phyloP scores from a whole-genome alignment of 2,888 invertebrate genomes.

The Atherix ibis region DNA sequence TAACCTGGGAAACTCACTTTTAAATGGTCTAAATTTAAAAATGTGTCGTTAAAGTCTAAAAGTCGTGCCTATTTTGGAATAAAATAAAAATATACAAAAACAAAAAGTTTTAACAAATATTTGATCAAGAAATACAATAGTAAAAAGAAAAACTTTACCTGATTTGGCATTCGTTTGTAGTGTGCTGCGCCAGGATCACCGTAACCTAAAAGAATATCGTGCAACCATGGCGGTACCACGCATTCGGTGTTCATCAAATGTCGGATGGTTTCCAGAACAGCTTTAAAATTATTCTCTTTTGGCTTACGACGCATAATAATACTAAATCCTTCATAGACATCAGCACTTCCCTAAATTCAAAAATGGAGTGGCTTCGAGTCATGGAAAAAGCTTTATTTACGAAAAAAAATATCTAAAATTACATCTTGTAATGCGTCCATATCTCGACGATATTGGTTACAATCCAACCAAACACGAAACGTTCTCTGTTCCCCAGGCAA shows the following conservation, averaged over 20 bases:
- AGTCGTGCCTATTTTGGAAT: constrained; percentile 17
- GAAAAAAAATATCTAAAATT: too few relatives aligned
- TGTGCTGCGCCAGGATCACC: constrained; percentile 96
- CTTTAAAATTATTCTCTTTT: constrained; percentile 99
- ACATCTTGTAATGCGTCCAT: constrained; percentile 74
- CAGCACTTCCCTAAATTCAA: constrained; percentile 34
- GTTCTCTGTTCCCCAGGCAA: constrained; percentile 80
- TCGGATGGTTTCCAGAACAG: constrained; percentile 94
- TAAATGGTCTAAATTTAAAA: constrained; percentile 80
- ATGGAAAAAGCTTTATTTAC: too few relatives aligned
- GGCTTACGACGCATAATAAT: constrained; percentile 96
- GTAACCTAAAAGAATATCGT: constrained; percentile 92
- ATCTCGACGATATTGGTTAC: constrained; percentile 91
- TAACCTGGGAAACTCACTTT: constrained; percentile 72
- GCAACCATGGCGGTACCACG: constrained; percentile 93
- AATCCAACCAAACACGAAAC: constrained; percentile 86
- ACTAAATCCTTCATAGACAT: constrained; percentile 86
- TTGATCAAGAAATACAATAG: constrained; percentile 18
- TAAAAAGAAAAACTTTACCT: constrained; percentile 23
- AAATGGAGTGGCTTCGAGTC: constrained; percentile 7
- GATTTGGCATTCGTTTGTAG: constrained; percentile 85
- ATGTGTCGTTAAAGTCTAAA: constrained; percentile 96
- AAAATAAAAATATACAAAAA: neutral
- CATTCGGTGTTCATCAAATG: constrained; percentile 99
- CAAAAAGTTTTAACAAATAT: neutral